A percentile compares a stretch with the other conserved stretches of the same genome.
phyloP scores from a whole-genome alignment of 2,888 invertebrate species.

The Ganaspis brasiliensis region DNA sequence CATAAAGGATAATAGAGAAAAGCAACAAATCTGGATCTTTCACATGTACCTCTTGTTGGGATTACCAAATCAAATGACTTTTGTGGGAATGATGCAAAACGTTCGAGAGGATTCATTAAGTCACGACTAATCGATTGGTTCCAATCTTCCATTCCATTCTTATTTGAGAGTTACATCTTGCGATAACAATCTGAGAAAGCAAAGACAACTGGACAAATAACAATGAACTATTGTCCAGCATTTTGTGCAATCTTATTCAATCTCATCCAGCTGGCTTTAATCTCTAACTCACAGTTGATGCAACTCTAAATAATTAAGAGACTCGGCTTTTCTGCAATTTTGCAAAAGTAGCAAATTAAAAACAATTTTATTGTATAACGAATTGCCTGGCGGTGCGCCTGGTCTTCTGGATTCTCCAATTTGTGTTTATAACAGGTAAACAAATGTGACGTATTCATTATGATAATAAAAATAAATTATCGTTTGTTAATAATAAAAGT shows the following conservation, averaged over 20 bases:
- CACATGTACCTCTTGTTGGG: not conserved
- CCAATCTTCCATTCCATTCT: conserved; percentile 6
- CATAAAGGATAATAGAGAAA: not conserved
- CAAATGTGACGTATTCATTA: too few relatives aligned
- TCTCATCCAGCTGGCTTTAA: not conserved
- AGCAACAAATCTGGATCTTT: too few relatives aligned
- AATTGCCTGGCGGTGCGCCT: too few relatives aligned
- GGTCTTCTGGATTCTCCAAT: too few relatives aligned
- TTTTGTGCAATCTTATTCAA: conserved; percentile 17
- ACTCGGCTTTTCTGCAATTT: not conserved
- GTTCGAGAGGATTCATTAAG: not conserved
- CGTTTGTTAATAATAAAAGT: too few relatives aligned
- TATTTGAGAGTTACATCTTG: conserved; percentile 2
- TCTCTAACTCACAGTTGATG: not conserved
- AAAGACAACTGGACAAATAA: conserved; percentile 39
- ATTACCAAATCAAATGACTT: not conserved
- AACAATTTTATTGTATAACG: not conserved
- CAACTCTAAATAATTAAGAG: not conserved
- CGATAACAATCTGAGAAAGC: conserved; percentile 37
- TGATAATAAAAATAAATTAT: too few relatives aligned
- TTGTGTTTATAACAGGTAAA: too few relatives aligned
- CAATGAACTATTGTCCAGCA: conserved; percentile 40
- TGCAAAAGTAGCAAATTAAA: not conserved
- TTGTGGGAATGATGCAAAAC: not conserved
- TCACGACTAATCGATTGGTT: conserved; percentile 14